Evolutionary conservation across 1,140 invertebrate genomes (phyloP).

Genomic region (Caenorhabditis briggsae): DNA sequence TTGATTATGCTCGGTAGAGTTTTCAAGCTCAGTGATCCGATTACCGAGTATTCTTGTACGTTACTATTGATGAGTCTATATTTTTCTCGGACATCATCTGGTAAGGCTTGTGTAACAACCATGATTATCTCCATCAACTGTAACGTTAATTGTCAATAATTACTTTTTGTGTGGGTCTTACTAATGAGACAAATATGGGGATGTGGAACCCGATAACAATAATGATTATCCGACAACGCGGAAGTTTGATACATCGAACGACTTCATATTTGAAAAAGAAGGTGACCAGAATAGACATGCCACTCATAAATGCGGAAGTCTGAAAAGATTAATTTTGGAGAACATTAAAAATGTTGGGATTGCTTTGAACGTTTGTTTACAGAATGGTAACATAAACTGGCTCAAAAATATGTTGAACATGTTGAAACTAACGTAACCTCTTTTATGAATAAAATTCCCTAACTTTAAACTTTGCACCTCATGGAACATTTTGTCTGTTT

Average conservation of each 20-base stretch:
- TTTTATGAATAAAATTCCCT: too few relatives aligned
- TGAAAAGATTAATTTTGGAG: not conserved
- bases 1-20: conserved; percentile 18
- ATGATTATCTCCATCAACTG: not conserved
- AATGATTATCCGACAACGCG: not conserved
- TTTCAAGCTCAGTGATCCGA: not conserved
- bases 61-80: not conserved
- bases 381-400: too few relatives aligned
- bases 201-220: not conserved
- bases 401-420: too few relatives aligned
- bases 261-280: conserved; percentile 46
- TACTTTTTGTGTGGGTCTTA: not conserved
- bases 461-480: too few relatives aligned
- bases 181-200: not conserved
- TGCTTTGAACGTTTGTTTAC: too few relatives aligned
- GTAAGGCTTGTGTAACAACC: not conserved
- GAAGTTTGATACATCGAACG: conserved; percentile 11
- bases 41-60: not conserved
- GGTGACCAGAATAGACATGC: conserved; percentile 26
- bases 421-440: too few relatives aligned
- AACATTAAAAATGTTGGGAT: too few relatives aligned
- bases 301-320: conserved; percentile 46
- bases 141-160: not conserved
- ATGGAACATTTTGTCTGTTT: too few relatives aligned
- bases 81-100: not conserved